Evolutionary conservation across 2,113 vertebrate genomes (phyloP).

Genomic region (Scalopus aquaticus): DNA sequence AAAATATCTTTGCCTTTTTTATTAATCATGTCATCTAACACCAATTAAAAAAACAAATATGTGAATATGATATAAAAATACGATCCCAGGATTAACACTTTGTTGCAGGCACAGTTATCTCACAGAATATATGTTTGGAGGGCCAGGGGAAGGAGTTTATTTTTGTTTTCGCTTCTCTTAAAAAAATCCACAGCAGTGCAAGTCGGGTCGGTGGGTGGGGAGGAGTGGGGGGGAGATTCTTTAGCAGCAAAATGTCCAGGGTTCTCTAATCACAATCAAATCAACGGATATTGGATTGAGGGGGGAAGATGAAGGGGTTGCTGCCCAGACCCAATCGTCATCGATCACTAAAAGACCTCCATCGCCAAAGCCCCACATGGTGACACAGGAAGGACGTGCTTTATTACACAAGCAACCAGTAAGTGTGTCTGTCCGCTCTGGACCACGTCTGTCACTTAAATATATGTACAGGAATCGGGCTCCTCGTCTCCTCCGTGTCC

Average conservation of each 20-base stretch:
- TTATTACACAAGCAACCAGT: constrained; percentile 78
- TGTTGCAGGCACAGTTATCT: constrained; percentile 87
- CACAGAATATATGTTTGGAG: constrained; percentile 83
- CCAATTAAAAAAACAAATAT: constrained; percentile 87
- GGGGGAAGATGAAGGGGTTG: constrained; percentile 74
- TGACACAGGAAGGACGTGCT: constrained; percentile 78
- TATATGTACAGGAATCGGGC: constrained; percentile 88
- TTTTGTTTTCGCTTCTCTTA: constrained; percentile 81
- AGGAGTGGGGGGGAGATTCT: constrained; percentile 67
- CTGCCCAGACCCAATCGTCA: constrained; percentile 82
- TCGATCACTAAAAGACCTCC: constrained; percentile 78
- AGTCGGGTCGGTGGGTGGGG: constrained; percentile 71
- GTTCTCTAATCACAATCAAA: constrained; percentile 88
- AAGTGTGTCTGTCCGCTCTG: constrained; percentile 80
- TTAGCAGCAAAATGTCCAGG: constrained; percentile 89
- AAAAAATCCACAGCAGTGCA: constrained; percentile 84
- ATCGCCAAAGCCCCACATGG: constrained; percentile 79
- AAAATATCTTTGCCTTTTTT: constrained; percentile 78
- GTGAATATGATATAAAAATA: constrained; percentile 89
- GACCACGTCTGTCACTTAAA: constrained; percentile 86
- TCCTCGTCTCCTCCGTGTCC: constrained; percentile 59
- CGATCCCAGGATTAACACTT: constrained; percentile 84
- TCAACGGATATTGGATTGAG: constrained; percentile 82
- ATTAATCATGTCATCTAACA: constrained; percentile 82
- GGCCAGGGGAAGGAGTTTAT: constrained; percentile 78